A percentile compares a stretch with the other conserved stretches of the same genome.
These are phyloP conservation scores for Phengaris alcon DNA, from an alignment of 2,888 invertebrate genomes.

Conservation along the genomic window DNA sequence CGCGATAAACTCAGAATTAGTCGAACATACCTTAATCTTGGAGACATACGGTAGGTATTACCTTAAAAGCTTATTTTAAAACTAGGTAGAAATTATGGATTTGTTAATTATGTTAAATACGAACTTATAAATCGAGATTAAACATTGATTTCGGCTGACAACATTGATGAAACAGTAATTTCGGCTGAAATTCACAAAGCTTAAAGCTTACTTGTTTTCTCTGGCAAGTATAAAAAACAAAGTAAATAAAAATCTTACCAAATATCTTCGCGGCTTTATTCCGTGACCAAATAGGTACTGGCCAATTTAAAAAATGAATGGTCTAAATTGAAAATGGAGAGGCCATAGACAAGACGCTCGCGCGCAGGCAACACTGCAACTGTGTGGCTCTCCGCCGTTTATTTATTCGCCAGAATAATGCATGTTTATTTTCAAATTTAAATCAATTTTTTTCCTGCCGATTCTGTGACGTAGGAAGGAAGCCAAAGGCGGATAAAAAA, in stretches of 20 bases:
- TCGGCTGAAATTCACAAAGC: neutral
- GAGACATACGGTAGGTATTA: too few relatives aligned
- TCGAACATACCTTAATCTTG: too few relatives aligned
- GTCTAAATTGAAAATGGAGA: slow-evolving; percentile 12
- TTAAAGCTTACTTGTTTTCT: neutral
- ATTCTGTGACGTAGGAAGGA: neutral
- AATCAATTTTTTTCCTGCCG: slow-evolving; percentile 8
- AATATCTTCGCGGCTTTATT: neutral
- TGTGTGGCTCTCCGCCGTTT: neutral
- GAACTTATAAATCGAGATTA: too few relatives aligned
- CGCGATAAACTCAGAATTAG: too few relatives aligned
- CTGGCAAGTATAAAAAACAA: neutral
- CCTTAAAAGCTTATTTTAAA: too few relatives aligned
- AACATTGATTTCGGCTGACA: too few relatives aligned
- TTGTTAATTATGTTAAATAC: too few relatives aligned
- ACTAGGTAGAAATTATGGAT: too few relatives aligned
- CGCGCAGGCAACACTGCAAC: slow-evolving; percentile 23
- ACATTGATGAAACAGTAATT: neutral
- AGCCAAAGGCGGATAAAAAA: neutral
- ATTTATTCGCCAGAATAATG: slow-evolving; percentile 23
- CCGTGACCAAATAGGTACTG: neutral
- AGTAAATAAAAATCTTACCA: neutral
- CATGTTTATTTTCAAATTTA: slow-evolving; percentile 15
- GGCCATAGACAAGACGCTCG: slow-evolving; percentile 13
- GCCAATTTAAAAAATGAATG: slow-evolving; percentile 9